A percentile compares a stretch with the other conserved stretches of the same genome.
These are phyloP conservation scores for Eupithecia exiguata DNA, from an alignment of 2,888 invertebrate genomes.

Conservation along the genomic window DNA sequence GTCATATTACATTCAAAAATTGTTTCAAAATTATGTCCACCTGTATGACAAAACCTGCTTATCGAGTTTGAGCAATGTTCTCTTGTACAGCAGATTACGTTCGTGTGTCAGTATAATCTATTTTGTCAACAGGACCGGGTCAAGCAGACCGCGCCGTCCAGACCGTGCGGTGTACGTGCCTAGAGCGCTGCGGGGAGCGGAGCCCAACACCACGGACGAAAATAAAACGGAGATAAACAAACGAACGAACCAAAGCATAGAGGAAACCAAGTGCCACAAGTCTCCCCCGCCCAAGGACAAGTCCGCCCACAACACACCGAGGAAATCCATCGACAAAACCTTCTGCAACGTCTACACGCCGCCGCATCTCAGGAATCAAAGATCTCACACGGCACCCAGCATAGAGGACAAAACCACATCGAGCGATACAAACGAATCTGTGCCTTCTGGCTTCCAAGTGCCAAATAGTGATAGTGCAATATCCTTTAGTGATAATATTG, in stretches of 20 bases:
- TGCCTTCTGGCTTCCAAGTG: conserved; percentile 78
- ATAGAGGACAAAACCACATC: conserved; percentile 61
- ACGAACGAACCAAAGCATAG: conserved; percentile 59
- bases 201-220: conserved; percentile 54
- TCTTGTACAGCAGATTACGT: conserved; percentile 2
- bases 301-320: conserved; percentile 70
- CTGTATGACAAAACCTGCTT: conserved; percentile 28
- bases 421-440: conserved; percentile 66
- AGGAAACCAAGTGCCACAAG: conserved; percentile 65
- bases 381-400: conserved; percentile 68
- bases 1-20: conserved; percentile 14
- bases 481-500: conserved; percentile 78
- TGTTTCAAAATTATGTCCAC: conserved; percentile 29
- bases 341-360: conserved; percentile 82
- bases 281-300: conserved; percentile 71
- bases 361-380: conserved; percentile 75
- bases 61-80: conserved; percentile 28
- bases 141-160: conserved; percentile 85
- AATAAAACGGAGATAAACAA: conserved; percentile 53
- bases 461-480: conserved; percentile 83
- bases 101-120: conserved; percentile 5
- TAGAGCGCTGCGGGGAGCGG: conserved; percentile 84
- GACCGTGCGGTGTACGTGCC: conserved; percentile 92
- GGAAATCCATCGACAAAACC: conserved; percentile 71
- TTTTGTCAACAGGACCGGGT: conserved; percentile 65